Base-by-base conservation (phyloP, 2,888 invertebrate species). In the Drosophila mimetica region DNA sequence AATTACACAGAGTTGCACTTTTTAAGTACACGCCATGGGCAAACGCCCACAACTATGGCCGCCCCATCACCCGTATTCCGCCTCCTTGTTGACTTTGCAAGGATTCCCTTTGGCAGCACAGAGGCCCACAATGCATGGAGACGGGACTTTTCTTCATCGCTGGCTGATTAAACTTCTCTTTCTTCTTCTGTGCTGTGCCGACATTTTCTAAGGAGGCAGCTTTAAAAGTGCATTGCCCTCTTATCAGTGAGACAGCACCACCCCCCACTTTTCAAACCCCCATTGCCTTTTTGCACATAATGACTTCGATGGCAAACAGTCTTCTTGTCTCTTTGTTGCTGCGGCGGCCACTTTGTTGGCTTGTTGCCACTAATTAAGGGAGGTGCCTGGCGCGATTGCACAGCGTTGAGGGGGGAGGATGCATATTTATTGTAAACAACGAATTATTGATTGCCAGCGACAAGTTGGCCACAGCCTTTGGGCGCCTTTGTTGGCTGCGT, bases 401-500 rank as follows among this genome's bases (percentile, higher is more conserved):
- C 30, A 20, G 41, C 14, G 28, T 34, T 13, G 11, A 7, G 34
- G 22, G 22, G 37, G 36, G 34, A 32, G 34, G 18, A 51, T 76
- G 71, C 63, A 61, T 58, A 72, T 77, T 76, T 75, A 75, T 74
- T 81, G 86, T 67, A 86, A 86, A 84, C 81, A 84, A 52, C 47
- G 71, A 85, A 79, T 75, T 85, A 87, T 87, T 87, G 85, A 84
- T 85, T 80, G 76, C 48, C 48, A 28, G 11, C 48, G 32, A 58
- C 61, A 50, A 20, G 53, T 53, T 72, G 36, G 48, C 44, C 47
- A 48, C 61, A 67, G 50, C 48, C 63, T 50, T 44, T 51, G 53
- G 48, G 41, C 44, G 34, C 48, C 55, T 58, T 54, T 53, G 60
- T 61, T 61, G 61, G 44, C 20, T 25, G 48, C 52, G 7, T 51